phyloP scores from a whole-genome alignment of 2,888 invertebrate genomes.

The Dolichomitus sp. region DNA sequence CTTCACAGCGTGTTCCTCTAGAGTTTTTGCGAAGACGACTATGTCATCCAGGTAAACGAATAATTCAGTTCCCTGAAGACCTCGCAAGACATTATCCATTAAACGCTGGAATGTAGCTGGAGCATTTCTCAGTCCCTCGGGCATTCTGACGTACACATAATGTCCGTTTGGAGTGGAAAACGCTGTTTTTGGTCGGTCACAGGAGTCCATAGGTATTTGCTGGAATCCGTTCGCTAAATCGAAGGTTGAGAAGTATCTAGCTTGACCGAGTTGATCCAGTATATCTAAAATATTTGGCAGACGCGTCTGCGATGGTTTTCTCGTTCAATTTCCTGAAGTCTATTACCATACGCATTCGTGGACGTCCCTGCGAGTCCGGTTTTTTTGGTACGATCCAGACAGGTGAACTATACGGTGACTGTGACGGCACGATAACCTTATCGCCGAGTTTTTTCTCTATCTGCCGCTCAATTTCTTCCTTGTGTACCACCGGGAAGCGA shows the following conservation, averaged over 20 bases:
- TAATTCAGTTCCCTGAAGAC: constrained; percentile 42
- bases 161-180: constrained; percentile 31
- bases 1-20: constrained; percentile 14
- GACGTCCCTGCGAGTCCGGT: no score
- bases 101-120: constrained; percentile 46
- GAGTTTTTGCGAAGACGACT: constrained; percentile 35
- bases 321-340: no score
- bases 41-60: constrained; percentile 76
- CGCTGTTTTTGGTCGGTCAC: constrained; percentile 31
- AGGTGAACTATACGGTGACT: no score
- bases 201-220: constrained; percentile 9
- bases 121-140: constrained; percentile 44
- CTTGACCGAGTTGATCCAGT: background rate
- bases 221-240: background rate
- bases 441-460: background rate
- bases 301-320: background rate
- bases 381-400: no score
- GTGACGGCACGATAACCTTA: background rate
- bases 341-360: no score
- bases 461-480: background rate
- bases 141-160: constrained; percentile 40
- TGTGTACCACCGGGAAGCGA: background rate
- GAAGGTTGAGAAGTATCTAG: background rate
- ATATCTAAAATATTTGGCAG: background rate
- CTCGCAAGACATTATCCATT: constrained; percentile 33